phyloP scores from a whole-genome alignment of 2,113 vertebrate species.

The Chaetodon auriga region DNA sequence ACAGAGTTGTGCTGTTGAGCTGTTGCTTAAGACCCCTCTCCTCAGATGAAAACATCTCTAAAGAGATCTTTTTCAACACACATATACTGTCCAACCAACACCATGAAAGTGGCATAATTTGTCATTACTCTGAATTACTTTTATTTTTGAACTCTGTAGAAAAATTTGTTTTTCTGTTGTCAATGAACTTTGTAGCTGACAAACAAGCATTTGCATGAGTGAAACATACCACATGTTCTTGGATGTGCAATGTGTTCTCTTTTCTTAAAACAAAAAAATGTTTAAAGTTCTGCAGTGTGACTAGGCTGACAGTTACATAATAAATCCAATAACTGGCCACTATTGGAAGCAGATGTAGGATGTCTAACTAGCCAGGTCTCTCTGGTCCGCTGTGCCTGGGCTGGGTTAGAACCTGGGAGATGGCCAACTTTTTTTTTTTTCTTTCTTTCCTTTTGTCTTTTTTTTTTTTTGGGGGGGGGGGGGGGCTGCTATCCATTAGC shows the following conservation, averaged over 20 bases:
- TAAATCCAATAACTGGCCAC: slow-evolving; percentile 52
- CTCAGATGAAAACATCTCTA: slow-evolving; percentile 2
- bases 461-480: background rate
- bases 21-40: slow-evolving; percentile 17
- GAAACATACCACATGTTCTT: background rate
- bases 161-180: background rate
- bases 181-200: background rate
- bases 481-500: slow-evolving; percentile 35
- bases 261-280: slow-evolving; percentile 15
- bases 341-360: slow-evolving; percentile 76
- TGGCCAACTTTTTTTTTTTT: background rate
- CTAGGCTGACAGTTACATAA: slow-evolving; percentile 41
- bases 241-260: background rate
- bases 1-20: slow-evolving; percentile 37
- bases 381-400: slow-evolving; percentile 21
- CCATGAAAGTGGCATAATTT: background rate
- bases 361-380: slow-evolving; percentile 20
- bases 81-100: background rate
- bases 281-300: background rate
- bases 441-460: slow-evolving; percentile 9
- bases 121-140: background rate
- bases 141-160: background rate
- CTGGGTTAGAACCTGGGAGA: background rate
- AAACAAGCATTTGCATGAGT: background rate
- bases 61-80: background rate